Base-by-base conservation (phyloP, 1,140 invertebrate genomes). In the Platorchestia sp. region DNA sequence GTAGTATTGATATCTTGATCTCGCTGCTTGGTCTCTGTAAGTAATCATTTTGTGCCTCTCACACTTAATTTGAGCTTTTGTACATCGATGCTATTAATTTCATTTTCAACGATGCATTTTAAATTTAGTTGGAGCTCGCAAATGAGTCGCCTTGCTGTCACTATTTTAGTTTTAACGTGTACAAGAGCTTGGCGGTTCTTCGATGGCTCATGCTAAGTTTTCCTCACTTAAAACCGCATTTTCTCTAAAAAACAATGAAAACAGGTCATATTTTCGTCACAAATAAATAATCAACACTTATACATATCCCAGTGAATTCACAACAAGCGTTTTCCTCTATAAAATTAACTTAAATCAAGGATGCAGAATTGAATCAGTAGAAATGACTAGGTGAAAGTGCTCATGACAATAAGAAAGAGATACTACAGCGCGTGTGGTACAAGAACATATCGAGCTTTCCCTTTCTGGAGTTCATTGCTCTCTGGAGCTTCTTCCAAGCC, bases 391-490 rank as follows among this genome's bases (percentile, higher is more conserved):
- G 59, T 75, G 59, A 75, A 75, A 75, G 59, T 75, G 14, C 59
- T 75, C 59, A 75, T 75, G 10, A 75, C 59, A 75, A 75, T 75
- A 75, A 14, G 59, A 75, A 75, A 75, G 27, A 75, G 59, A 75
- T 27, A 75, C 59, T 75, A 36, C 27, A 75, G 59, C 59, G 59
- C 59, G 59, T 75, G 10, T 75, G 59, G 59, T 75, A 75, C 59
- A 75, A 75, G 59, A 75, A 75, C 59, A 14, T 75, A 75, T 75
- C 59, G 27, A 75, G 59, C 59, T 75, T 75, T 75, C 59, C 59
- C 59, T 75, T 75, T 75, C 59, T 75, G 59, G 59, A 75, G 59
- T 75, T 75, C 59, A 75, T 75, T 75, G 59, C 59, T 75, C 59
- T 75, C 59, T 75, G 59, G 59, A 75, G 59, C 27, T 3, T 75